Evolutionary conservation across 1,140 invertebrate species (phyloP).

Genomic region (Yoshiicerus persimilis): DNA sequence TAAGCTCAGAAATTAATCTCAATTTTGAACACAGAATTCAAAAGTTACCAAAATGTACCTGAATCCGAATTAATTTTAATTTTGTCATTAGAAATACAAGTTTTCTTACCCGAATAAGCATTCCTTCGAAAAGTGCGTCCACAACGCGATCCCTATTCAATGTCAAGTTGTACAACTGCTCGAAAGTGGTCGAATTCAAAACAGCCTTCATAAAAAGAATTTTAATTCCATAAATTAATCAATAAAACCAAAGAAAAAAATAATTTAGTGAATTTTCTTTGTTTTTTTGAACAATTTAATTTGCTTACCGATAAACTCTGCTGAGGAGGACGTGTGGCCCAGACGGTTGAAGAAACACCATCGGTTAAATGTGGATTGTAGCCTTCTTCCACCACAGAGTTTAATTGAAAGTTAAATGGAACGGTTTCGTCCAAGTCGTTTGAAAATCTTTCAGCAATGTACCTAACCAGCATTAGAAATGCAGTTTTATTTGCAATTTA

Average conservation of each 20-base stretch:
- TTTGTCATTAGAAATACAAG: too few species aligned
- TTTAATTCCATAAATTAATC: neutral
- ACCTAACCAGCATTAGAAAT: too few species aligned
- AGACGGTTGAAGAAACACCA: neutral
- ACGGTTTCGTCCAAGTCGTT: neutral
- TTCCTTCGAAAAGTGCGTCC: neutral
- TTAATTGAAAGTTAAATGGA: neutral
- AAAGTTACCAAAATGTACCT: too few species aligned
- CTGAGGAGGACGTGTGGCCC: neutral
- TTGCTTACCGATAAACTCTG: neutral
- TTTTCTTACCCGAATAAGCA: neutral
- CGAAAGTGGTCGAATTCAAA: neutral
- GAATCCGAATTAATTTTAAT: too few species aligned
- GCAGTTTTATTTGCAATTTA: too few species aligned
- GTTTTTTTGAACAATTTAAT: neutral
- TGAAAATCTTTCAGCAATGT: neutral
- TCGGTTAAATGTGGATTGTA: neutral
- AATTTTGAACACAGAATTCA: too few species aligned
- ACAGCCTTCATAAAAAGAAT: neutral
- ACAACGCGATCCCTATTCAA: neutral
- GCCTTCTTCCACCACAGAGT: neutral
- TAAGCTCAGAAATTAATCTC: neutral
- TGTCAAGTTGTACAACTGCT: neutral
- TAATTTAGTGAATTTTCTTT: too few species aligned
- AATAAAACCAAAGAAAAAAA: too few species aligned